Evolutionary conservation across 2,888 invertebrate genomes (phyloP).

Genomic region (Plagiodera versicolora): DNA sequence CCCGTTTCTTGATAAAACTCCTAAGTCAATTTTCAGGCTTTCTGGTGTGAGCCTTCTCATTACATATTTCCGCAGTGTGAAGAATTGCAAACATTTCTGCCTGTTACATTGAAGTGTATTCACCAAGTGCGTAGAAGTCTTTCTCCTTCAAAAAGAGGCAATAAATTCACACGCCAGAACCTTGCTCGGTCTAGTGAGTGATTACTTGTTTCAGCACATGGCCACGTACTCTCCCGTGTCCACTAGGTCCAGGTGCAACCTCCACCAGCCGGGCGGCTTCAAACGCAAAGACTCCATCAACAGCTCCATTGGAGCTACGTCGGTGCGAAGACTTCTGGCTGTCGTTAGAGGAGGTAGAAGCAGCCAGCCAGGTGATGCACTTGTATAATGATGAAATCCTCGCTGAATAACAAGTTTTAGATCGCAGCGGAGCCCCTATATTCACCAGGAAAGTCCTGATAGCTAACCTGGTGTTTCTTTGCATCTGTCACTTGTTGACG

Average conservation of each 20-base stretch:
- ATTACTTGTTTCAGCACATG: conserved; percentile 46
- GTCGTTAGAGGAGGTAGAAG: conserved; percentile 52
- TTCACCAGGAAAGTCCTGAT: conserved; percentile 58
- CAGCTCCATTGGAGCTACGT: conserved; percentile 75
- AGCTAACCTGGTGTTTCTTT: conserved; percentile 60
- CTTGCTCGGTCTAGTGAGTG: background rate
- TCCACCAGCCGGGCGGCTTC: conserved; percentile 59
- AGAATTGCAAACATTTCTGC: too few species aligned
- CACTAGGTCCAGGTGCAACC: conserved; percentile 55
- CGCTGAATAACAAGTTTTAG: conserved; percentile 14
- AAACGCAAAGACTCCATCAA: conserved; percentile 70
- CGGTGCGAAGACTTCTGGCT: conserved; percentile 73
- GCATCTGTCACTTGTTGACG: conserved; percentile 64
- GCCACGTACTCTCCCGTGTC: conserved; percentile 65
- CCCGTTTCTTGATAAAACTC: too few species aligned
- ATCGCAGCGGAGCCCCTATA: conserved; percentile 44
- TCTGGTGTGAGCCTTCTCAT: too few species aligned
- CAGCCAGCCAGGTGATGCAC: conserved; percentile 43
- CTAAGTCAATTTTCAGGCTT: too few species aligned
- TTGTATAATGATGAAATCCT: background rate
- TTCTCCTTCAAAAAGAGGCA: too few species aligned
- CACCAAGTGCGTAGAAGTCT: too few species aligned
- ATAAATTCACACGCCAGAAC: too few species aligned
- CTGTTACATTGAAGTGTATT: too few species aligned
- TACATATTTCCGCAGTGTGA: too few species aligned